These are phyloP conservation scores for Delia radicum DNA, from an alignment of 1,140 invertebrate genomes.

Conservation along the genomic window DNA sequence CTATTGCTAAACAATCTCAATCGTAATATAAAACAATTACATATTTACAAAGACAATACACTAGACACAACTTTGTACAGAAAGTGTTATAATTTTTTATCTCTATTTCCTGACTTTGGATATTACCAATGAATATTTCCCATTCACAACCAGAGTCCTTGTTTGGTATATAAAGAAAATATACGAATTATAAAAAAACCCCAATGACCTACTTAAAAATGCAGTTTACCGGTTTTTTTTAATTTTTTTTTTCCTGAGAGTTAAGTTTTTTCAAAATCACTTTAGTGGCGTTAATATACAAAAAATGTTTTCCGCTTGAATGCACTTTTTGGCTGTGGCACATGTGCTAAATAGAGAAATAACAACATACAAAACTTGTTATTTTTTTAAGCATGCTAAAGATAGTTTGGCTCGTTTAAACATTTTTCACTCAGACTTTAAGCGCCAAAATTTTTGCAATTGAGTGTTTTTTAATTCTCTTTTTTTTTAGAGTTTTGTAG, in stretches of 20 bases:
- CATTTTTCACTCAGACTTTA: too few species aligned
- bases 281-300: background rate
- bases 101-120: too few species aligned
- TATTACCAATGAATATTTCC: too few species aligned
- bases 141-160: background rate
- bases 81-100: too few species aligned
- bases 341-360: background rate
- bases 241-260: background rate
- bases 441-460: too few species aligned
- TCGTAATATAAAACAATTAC: too few species aligned
- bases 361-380: background rate
- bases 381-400: too few species aligned
- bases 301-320: background rate
- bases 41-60: too few species aligned
- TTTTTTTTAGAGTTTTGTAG: too few species aligned
- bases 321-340: background rate
- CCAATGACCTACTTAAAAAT: background rate
- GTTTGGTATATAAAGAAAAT: background rate
- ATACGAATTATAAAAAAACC: background rate
- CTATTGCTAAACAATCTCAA: too few species aligned
- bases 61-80: too few species aligned
- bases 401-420: background rate
- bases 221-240: background rate
- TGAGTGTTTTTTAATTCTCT: too few species aligned
- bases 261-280: background rate